Percentiles rank a stretch among this genome's conserved stretches.
These are phyloP conservation scores for Cacatua alba DNA, from an alignment of 2,113 vertebrate genomes.

Conservation along the genomic window DNA sequence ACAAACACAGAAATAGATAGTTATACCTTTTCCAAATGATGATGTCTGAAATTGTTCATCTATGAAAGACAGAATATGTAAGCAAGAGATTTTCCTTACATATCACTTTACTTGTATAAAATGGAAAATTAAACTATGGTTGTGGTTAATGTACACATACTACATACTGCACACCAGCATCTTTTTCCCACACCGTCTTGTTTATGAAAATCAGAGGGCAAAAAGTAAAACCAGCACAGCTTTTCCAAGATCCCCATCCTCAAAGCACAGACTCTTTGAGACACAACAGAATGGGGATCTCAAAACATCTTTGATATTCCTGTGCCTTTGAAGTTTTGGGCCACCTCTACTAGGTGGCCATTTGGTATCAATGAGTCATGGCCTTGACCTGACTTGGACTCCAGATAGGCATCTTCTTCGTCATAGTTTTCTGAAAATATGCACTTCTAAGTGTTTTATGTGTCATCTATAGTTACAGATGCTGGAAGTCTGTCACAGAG, in stretches of 20 bases:
- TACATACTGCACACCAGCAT: neutral
- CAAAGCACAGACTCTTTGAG: neutral
- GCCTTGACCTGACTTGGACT: neutral
- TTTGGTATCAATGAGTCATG: neutral
- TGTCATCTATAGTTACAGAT: neutral
- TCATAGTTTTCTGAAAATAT: neutral
- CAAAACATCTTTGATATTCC: conserved; percentile 23
- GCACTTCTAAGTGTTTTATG: neutral
- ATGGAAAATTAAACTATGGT: neutral
- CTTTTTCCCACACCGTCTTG: neutral
- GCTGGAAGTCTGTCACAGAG: neutral
- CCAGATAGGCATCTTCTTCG: neutral
- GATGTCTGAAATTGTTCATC: neutral
- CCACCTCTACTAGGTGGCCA: neutral
- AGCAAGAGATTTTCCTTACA: neutral
- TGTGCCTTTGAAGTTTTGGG: conserved; percentile 9
- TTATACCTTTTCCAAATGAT: neutral
- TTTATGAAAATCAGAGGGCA: neutral
- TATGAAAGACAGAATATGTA: neutral
- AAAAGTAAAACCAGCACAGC: neutral
- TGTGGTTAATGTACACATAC: neutral
- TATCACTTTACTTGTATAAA: neutral
- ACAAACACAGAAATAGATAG: neutral
- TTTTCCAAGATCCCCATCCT: neutral
- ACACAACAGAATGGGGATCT: neutral